Evolutionary conservation across 2,797 vertebrate genomes (phyloP), one percentile per base, ranked within the genome.

Genomic region (Eptatretus atami): DNA sequence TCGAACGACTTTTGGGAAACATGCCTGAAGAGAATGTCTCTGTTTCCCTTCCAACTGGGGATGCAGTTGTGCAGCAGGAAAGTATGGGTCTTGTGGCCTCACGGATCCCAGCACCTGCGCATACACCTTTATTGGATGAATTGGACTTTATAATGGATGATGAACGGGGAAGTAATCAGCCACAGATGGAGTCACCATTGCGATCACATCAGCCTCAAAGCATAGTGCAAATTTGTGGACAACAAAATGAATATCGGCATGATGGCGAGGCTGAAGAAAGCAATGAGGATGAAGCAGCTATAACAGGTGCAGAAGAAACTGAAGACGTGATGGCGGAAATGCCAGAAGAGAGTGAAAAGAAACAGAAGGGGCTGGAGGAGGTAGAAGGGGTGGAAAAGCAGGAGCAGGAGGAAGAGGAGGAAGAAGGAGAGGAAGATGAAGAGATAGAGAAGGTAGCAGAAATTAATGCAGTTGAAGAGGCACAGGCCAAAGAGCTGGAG

Each of bases 1-100:
- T 61, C n/a, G 57, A 61, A n/a, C 57, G 57, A 10, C n/a, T 61
- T 12, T 24, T 61, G n/a, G 25, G 57, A n/a, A 61, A 61, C 57
- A 61, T 61, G 57, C 57, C n/a, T n/a, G 57, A 24, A 61, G 57
- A 61, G n/a, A n/a, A 10, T 12, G 57, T 24, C n/a, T 61, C 57
- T n/a, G 57, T 24, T 10, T n/a, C 57, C n/a, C 57, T 61, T 24
- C n/a, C n/a, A 24, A n/a, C n/a, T 12, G n/a, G n/a, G n/a, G n/a
- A n/a, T 24, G 12, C n/a, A n/a, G 12, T 24, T 24, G 57, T n/a
- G n/a, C 57, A 61, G 57, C 31, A 44, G 31, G 31, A 44, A 44
- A 44, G 31, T 44, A 44, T 44, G 31, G 31, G 31, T 44, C 31
- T 44, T 44, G 31, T 8, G 6, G 31, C 6, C 31, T 44, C 31